A percentile compares a stretch with the other conserved stretches of the same genome.
These are phyloP conservation scores for Tyrophagus putrescentiae DNA, from an alignment of 1,140 invertebrate species.

Conservation along the genomic window DNA sequence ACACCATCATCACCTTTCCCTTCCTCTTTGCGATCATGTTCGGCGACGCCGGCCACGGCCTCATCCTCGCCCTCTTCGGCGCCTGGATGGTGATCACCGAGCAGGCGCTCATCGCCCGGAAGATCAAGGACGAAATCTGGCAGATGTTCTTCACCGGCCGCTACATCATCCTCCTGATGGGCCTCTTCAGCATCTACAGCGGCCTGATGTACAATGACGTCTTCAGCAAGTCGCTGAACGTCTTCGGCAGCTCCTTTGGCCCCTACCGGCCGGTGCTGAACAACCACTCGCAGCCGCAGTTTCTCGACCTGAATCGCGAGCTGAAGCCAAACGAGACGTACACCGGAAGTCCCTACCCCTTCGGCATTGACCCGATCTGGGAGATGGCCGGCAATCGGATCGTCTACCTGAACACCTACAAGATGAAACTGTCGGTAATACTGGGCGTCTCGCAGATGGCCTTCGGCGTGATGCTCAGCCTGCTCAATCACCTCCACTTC, in stretches of 20 bases:
- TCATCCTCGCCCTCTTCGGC: conserved; percentile 53
- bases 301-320: not conserved
- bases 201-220: conserved; percentile 37
- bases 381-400: conserved; percentile 78
- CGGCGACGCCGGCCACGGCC: conserved; percentile 50
- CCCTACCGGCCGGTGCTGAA: not conserved
- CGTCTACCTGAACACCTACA: conserved; percentile 88
- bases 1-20: conserved; percentile 88
- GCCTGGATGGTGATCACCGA: conserved; percentile 47
- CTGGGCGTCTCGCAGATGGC: conserved; percentile 90
- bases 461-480: conserved; percentile 75
- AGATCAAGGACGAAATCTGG: conserved; percentile 33
- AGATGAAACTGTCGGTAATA: conserved; percentile 97
- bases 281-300: not conserved
- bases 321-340: conserved; percentile 29
- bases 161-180: conserved; percentile 39
- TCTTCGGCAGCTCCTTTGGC: conserved; percentile 36
- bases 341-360: conserved; percentile 31
- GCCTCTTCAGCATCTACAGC: conserved; percentile 38
- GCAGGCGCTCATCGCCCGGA: conserved; percentile 29
- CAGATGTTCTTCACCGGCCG: conserved; percentile 38
- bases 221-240: conserved; percentile 38
- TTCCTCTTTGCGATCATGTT: conserved; percentile 95
- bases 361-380: conserved; percentile 40
- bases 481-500: conserved; percentile 56